Base-by-base conservation (phyloP, 2,888 invertebrate genomes). In the Platycnemis pennipes region DNA sequence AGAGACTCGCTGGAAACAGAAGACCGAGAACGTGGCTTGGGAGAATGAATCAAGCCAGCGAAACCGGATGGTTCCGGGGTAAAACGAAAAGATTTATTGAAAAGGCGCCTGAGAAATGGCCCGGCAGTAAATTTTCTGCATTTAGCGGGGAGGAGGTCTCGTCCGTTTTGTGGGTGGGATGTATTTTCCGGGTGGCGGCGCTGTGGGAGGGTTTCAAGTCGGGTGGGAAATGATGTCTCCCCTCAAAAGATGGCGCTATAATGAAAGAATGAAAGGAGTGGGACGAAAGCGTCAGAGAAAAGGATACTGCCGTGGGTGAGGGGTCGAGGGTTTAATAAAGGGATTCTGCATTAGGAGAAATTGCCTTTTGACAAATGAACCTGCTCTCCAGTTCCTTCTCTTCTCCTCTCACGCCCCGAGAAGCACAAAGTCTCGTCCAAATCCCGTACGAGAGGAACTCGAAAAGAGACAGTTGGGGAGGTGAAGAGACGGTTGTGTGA, bases 61-160 rank as follows among this genome's bases (percentile, higher is more conserved):
- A 44, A n/a, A 87, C 44, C 87, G 44, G 87, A 87, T n/a, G 46
- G 87, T 87, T 87, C 44, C 87, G 26, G 26, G 42, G 44, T 22
- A n/a, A 45, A 44, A 44, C 77, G 77, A 77, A 37, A 91, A 69
- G 91, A 91, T 91, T 91, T 91, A 91, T 91, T 63, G 91, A 91
- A 91, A 42, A 63, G 22, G 89, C 89, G 37, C n/a, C 42, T 89
- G 56, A 89, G 56, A 89, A 89, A 89, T 89, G 87, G 56, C 56
- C 77, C 56, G 46, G 89, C 91, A 63, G 91, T 91, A 91, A 91
- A 91, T 91, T 91, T 91, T 91, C 91, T 44, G 37, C 91, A 91
- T 91, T 91, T 91, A 91, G 91, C 91, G 91, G 37, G 37, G 77
- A 13, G 31, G 77, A 11, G 31, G 63, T 13, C 37, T 31, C 13